Base-by-base conservation (phyloP, 2,888 invertebrate genomes). In the Monochamus alternatus region DNA sequence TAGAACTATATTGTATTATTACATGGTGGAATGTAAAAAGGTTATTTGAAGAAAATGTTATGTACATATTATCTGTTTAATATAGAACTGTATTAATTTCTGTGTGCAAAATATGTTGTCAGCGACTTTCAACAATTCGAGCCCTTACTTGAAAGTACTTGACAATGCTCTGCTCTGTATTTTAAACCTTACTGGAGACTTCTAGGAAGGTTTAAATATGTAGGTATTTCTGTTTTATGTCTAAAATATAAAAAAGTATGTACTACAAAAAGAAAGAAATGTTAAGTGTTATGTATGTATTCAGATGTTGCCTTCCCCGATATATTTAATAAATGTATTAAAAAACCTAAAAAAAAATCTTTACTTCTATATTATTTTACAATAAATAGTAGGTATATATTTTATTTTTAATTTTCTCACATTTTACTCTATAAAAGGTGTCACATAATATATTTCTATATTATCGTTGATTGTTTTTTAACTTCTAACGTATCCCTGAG, bases 91-190 rank as follows among this genome's bases (percentile, higher is more conserved):
- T 69, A 30, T 62, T 68, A 43, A 47, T 12, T 38, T 62, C 12
- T 75, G 60, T 75, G 32, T 70, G 31, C 47, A 58, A 14, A 44
- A 58, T 10, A 58, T 64, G 47, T 80, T 82, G 84, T 81, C 84
- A 84, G 84, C 82, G 78, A 84, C 85, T 87, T 87, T 85, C 85
- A 84, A 85, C 80, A 81, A 75, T 81, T 63, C 76, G 87, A 87
- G 87, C 87, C 87, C 87, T 85, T 83, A 82, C 82, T 86, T 86
- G 84, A 83, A 86, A 86, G 85, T 84, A 81, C 80, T 85, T 84
- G 82, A 81, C 85, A 80, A 52, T 14, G 9, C 59, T 58, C 59
- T 43, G 5, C 12, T 22, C 22, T 5, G 51, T 22, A 52, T 71
- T 71, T 66, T 52, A 63, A 71, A 63, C 52, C 63, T 71, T 69